Evolutionary conservation across 2,113 vertebrate genomes (phyloP).

Genomic region (Ptilonorhynchus violaceus): DNA sequence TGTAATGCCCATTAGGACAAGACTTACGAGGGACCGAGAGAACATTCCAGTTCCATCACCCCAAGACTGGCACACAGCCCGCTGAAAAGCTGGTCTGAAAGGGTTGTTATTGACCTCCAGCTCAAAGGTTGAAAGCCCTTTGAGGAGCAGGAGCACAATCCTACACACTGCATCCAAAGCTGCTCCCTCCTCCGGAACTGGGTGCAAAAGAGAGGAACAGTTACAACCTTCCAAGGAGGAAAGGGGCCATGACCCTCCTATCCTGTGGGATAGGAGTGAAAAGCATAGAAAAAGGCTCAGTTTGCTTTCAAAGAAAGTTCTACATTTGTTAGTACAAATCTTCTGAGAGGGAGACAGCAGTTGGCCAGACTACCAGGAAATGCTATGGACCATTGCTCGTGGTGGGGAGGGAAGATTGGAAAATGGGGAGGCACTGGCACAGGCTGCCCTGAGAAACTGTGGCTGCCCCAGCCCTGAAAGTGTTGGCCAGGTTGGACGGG

Average conservation of each 20-base stretch:
- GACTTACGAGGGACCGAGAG: rapidly evolving
- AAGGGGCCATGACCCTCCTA: rapidly evolving
- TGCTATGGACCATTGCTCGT: neutral
- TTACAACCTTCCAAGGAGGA: neutral
- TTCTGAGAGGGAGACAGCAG: neutral
- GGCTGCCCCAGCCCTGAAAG: neutral
- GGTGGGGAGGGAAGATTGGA: neutral
- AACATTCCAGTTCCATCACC: neutral
- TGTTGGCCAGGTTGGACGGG: rapidly evolving
- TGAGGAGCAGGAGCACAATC: neutral
- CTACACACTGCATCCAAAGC: neutral
- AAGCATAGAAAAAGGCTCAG: rapidly evolving
- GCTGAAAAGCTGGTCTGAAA: neutral
- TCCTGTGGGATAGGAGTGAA: rapidly evolving
- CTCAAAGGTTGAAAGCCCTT: neutral
- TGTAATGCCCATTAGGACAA: rapidly evolving
- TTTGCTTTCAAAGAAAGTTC: neutral
- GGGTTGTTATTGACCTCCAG: neutral
- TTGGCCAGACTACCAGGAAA: neutral
- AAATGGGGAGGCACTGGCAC: neutral
- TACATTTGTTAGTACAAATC: neutral
- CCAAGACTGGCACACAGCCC: neutral
- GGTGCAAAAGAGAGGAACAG: neutral
- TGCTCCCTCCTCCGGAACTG: neutral
- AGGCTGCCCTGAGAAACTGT: neutral